These are phyloP conservation scores for Nephila pilipes DNA, from an alignment of 1,140 invertebrate genomes.

Conservation along the genomic window DNA sequence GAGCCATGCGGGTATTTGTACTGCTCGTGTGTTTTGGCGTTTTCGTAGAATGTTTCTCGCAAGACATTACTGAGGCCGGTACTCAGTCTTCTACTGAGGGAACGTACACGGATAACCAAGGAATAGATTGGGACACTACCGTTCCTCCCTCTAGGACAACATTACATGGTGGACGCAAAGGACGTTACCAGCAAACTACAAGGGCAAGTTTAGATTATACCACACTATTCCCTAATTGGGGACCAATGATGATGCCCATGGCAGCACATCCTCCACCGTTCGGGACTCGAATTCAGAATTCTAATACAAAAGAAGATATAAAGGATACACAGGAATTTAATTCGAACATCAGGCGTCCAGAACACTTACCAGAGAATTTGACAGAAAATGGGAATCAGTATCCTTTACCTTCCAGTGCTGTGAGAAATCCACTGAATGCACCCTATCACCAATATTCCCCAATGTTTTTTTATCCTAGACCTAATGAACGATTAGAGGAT, in stretches of 20 bases:
- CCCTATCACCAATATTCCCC: not conserved
- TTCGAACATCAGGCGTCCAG: not conserved
- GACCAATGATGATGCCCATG: conserved; percentile 37
- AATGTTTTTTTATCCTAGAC: conserved; percentile 2
- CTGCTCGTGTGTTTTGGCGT: not conserved
- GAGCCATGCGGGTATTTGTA: not conserved
- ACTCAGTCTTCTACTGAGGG: not conserved
- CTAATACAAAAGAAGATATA: not conserved
- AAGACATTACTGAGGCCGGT: not conserved
- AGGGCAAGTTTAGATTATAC: not conserved
- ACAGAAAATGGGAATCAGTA: not conserved
- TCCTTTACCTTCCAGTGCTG: not conserved
- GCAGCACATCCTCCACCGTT: not conserved
- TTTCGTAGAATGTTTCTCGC: not conserved
- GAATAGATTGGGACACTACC: conserved; percentile 12
- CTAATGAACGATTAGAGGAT: not conserved
- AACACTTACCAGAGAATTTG: not conserved
- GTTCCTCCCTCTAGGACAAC: not conserved
- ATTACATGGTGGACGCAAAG: not conserved
- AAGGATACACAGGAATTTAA: not conserved
- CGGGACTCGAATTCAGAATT: conserved; percentile 4
- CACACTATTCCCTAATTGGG: conserved; percentile 9
- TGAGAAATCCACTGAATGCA: not conserved
- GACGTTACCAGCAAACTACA: not conserved
- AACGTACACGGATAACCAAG: not conserved